Evolutionary conservation across 2,888 invertebrate genomes (phyloP).

Genomic region (Spilarctia lutea): DNA sequence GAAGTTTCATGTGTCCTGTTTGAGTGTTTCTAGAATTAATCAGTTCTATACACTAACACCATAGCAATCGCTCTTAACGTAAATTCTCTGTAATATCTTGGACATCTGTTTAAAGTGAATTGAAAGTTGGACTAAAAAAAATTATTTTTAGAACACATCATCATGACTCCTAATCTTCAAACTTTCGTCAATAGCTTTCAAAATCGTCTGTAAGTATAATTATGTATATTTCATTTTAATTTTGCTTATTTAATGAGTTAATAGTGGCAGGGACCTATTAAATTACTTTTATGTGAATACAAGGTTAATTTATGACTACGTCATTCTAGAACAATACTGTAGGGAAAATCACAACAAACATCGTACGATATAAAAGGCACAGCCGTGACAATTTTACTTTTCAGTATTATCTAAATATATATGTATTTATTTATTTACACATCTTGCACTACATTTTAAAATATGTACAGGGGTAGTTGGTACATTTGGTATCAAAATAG

Average conservation of each 20-base stretch:
- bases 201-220: slow-evolving; percentile 89
- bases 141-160: slow-evolving; percentile 44
- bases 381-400: neutral
- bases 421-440: neutral
- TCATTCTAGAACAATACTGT: slow-evolving; percentile 54
- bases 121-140: slow-evolving; percentile 1
- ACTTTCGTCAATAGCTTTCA: slow-evolving; percentile 90
- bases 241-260: neutral
- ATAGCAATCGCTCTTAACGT: slow-evolving; percentile 21
- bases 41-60: slow-evolving; percentile 18
- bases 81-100: neutral
- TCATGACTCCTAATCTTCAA: slow-evolving; percentile 88
- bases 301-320: slow-evolving; percentile 24
- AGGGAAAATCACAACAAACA: slow-evolving; percentile 17
- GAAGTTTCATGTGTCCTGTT: slow-evolving; percentile 21
- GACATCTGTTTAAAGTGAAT: neutral
- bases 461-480: no score
- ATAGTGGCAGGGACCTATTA: neutral
- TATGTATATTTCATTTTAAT: neutral
- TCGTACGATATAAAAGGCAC: neutral
- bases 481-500: no score
- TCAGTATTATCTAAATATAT: neutral
- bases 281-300: slow-evolving; percentile 1
- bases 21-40: slow-evolving; percentile 40
- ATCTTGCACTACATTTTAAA: no score